Evolutionary conservation across 2,888 invertebrate genomes (phyloP).

Genomic region (Myathropa florea): DNA sequence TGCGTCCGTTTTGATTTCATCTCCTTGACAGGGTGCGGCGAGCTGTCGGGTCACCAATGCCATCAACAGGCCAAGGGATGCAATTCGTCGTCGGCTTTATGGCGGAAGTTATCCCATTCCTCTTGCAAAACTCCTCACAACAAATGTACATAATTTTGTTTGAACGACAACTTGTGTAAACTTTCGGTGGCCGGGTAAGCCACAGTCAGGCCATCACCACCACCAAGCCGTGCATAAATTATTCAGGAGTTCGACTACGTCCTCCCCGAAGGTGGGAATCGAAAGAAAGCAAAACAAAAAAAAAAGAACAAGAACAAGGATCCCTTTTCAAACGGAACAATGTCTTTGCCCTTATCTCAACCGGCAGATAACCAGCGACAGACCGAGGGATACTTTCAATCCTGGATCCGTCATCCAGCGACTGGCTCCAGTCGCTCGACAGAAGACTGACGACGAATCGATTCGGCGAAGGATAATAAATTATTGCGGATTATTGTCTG

Average conservation of each 20-base stretch:
- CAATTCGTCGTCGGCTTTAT: slow-evolving; percentile 23
- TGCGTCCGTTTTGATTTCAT: slow-evolving; percentile 6
- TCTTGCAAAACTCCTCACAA: slow-evolving; percentile 1
- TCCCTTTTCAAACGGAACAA: slow-evolving; percentile 42
- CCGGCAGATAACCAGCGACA: slow-evolving; percentile 38
- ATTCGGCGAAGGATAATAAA: slow-evolving; percentile 57
- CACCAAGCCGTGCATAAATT: slow-evolving; percentile 57
- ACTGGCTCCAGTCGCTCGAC: not conserved
- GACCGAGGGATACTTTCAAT: not conserved
- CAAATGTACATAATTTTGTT: slow-evolving; percentile 58
- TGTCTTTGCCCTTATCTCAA: slow-evolving; percentile 44
- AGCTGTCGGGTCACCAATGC: slow-evolving; percentile 52
- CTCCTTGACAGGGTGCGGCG: slow-evolving; percentile 6
- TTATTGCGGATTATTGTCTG: slow-evolving; percentile 66
- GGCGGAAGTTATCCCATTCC: slow-evolving; percentile 33
- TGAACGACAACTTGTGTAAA: slow-evolving; percentile 51
- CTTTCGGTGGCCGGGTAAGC: slow-evolving; percentile 7
- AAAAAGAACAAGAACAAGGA: not conserved
- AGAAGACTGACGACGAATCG: slow-evolving; percentile 29
- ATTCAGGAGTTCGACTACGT: slow-evolving; percentile 53
- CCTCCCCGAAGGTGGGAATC: not conserved
- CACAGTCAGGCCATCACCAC: slow-evolving; percentile 12
- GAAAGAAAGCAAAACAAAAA: slow-evolving; percentile 20
- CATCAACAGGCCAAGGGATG: slow-evolving; percentile 6
- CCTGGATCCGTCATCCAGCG: not conserved